Evolutionary conservation across 2,888 invertebrate genomes (phyloP), one percentile per base, ranked within the genome.

Genomic region (Microctonus brassicae): DNA sequence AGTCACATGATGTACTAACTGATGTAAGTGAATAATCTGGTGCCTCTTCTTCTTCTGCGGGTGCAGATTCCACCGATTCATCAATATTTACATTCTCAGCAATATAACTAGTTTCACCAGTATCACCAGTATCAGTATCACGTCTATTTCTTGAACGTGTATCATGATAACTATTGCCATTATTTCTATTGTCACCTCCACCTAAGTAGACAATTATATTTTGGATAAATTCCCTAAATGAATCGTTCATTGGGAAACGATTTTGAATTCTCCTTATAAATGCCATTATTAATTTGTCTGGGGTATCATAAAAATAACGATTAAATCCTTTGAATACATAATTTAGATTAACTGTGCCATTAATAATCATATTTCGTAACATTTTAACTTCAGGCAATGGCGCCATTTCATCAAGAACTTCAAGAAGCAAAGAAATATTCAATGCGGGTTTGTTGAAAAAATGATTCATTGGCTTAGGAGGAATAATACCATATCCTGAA

Each of bases 271-370:
- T 73, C 47, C 72, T 70, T 11, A 78, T 29, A 34, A 79, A 62
- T 2, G 76, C 79, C 2, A 75, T 24, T 47, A 69, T 53, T 6
- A 79, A 55, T 11, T 75, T 70, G 2, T 72, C 22, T 22, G 76
- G 76, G 22, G 73, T 70, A n/a, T 74, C 66, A 39, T 78, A 78
- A 34, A 73, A 73, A 57, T 76, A 77, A 13, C 78, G 73, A 53
- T 75, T 69, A 42, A 79, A 78, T 13, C 78, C 76, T 55, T 76
- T 76, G 22, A 77, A 57, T 0, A 75, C 76, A n/a, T 73, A 76
- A 9, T 72, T 67, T 2, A 76, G 42, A 60, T 73, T 62, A 22
- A 78, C 62, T 36, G 68, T 69, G 3, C 74, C 73, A 11, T 67
- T 68, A 13, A 20, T n/a, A n/a, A 77, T 52, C 57, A 77, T 55